These are phyloP conservation scores for Notarius quadriscutis DNA, from an alignment of 2,113 vertebrate species.

Conservation along the genomic window DNA sequence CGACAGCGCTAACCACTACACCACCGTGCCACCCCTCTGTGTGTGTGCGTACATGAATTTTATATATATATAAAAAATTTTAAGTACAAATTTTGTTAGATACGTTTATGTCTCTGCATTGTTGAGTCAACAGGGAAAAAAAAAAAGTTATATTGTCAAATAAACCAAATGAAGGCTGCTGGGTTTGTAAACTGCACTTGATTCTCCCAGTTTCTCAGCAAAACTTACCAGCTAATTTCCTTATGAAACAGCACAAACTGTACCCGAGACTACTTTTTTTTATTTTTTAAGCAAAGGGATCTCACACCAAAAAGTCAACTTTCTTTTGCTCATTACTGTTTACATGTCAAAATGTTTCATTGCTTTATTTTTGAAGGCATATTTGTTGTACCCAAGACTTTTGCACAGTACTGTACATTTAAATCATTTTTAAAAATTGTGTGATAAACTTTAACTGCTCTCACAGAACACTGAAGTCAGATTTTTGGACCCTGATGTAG, in stretches of 20 bases:
- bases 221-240: not conserved
- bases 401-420: not conserved
- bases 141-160: no score
- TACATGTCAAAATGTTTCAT: no score
- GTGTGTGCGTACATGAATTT: no score
- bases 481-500: not conserved
- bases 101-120: no score
- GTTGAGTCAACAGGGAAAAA: no score
- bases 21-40: no score
- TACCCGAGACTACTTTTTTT: not conserved
- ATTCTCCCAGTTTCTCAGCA: no score
- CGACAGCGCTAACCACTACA: no score
- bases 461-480: no score
- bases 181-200: no score
- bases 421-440: not conserved
- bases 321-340: not conserved
- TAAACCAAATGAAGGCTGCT: no score
- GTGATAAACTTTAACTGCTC: not conserved
- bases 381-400: not conserved
- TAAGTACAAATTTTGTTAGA: not conserved
- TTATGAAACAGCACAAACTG: not conserved
- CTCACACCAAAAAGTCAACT: not conserved
- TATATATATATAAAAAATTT: no score
- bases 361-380: not conserved
- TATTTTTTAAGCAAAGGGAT: not conserved